Percentiles rank a stretch among this genome's conserved stretches.
phyloP scores from a whole-genome alignment of 2,113 vertebrate genomes.

The Dicentrarchus labrax region DNA sequence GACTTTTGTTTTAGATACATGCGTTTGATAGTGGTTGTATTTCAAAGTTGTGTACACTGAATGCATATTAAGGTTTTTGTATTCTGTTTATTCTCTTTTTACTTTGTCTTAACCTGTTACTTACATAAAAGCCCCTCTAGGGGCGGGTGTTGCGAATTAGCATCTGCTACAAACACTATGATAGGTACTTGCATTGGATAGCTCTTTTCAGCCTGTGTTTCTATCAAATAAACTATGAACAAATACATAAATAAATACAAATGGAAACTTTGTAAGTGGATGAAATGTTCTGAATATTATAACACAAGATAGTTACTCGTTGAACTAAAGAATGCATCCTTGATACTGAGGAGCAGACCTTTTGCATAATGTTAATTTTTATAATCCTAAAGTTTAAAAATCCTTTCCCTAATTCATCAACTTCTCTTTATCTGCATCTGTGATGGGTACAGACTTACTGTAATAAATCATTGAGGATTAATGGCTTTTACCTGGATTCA shows the following conservation, averaged over 20 bases:
- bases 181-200: too few species aligned
- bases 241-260: background rate
- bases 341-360: background rate
- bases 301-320: background rate
- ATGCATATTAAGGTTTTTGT: background rate
- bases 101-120: too few species aligned
- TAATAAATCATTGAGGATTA: slow-evolving; percentile 31
- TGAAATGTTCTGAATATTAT: background rate
- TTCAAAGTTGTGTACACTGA: background rate
- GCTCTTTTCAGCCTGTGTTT: too few species aligned
- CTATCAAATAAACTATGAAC: too few species aligned
- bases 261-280: background rate
- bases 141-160: too few species aligned
- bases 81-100: too few species aligned
- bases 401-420: slow-evolving; percentile 13
- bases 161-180: too few species aligned
- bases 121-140: too few species aligned
- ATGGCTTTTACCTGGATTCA: slow-evolving; percentile 48
- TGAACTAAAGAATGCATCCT: slow-evolving; percentile 19
- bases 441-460: slow-evolving; percentile 13
- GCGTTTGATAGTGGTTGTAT: background rate
- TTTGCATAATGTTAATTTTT: slow-evolving; percentile 40
- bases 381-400: slow-evolving; percentile 38
- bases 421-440: slow-evolving; percentile 21
- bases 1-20: background rate